These are phyloP conservation scores for Diuraphis noxia DNA, from an alignment of 1,140 invertebrate genomes.

Conservation along the genomic window DNA sequence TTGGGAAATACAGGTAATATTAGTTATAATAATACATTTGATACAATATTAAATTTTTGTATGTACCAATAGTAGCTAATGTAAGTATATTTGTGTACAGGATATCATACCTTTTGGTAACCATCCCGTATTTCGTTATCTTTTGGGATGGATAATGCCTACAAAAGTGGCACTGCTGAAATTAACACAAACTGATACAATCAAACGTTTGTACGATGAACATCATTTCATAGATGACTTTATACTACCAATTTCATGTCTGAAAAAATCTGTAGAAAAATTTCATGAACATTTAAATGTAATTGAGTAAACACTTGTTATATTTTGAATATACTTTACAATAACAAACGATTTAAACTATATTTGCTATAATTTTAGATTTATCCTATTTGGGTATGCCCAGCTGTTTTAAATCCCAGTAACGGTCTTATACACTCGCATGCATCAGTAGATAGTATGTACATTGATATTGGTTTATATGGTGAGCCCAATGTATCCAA, in stretches of 20 bases:
- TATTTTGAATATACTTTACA: background rate
- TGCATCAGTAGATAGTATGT: slow-evolving; percentile 65
- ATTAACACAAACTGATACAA: slow-evolving; percentile 75
- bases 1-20: slow-evolving; percentile 77
- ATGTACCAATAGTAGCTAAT: background rate
- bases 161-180: slow-evolving; percentile 83
- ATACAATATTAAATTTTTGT: background rate
- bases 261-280: slow-evolving; percentile 67
- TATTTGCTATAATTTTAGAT: slow-evolving; percentile 62
- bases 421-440: slow-evolving; percentile 73
- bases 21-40: background rate
- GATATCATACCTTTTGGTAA: slow-evolving; percentile 88
- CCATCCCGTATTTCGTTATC: slow-evolving; percentile 71
- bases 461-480: slow-evolving; percentile 80
- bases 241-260: slow-evolving; percentile 71
- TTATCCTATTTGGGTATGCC: slow-evolving; percentile 85
- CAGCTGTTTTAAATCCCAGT: slow-evolving; percentile 71
- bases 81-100: slow-evolving; percentile 61
- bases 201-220: slow-evolving; percentile 76
- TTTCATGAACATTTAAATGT: slow-evolving; percentile 76
- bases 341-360: background rate
- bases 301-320: slow-evolving; percentile 31
- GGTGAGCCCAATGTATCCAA: slow-evolving; percentile 70
- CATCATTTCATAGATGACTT: slow-evolving; percentile 83
- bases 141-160: slow-evolving; percentile 80